Percentiles rank a stretch among this genome's conserved stretches.
Conservation (phyloP, 2,888 invertebrate genomes). For the Sialis fuliginosa region DNA sequence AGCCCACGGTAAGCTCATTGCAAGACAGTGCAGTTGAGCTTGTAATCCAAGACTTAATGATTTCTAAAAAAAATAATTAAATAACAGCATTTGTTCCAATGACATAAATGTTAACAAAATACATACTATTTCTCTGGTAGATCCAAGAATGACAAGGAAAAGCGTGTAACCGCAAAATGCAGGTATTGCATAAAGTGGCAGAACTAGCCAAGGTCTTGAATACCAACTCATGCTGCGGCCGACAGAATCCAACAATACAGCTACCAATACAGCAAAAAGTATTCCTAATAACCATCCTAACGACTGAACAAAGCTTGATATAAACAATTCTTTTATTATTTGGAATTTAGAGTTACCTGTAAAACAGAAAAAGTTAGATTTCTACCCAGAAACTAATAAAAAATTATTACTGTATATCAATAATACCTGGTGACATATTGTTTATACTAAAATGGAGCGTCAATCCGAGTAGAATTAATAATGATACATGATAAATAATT, state of each 20-base stretch:
- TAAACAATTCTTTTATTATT: slow-evolving; percentile 2
- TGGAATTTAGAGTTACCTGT: background rate
- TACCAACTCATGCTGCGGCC: slow-evolving; percentile 40
- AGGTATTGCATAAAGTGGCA: slow-evolving; percentile 26
- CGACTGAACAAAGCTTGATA: slow-evolving; percentile 10
- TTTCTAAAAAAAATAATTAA: background rate
- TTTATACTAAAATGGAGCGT: no score
- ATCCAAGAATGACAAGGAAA: slow-evolving; percentile 16
- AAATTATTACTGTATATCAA: background rate
- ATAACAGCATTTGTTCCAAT: background rate
- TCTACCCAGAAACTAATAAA: no score
- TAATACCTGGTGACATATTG: background rate
- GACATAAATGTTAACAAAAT: background rate
- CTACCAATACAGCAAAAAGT: slow-evolving; percentile 18
- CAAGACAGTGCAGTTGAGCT: slow-evolving; percentile 18
- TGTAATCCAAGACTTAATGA: slow-evolving; percentile 14
- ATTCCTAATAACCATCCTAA: slow-evolving; percentile 17
- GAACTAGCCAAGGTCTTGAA: slow-evolving; percentile 31
- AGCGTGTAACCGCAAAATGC: slow-evolving; percentile 20
- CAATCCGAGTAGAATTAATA: slow-evolving; percentile 5
- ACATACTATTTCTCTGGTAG: background rate
- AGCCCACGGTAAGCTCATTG: slow-evolving; percentile 21
- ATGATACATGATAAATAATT: slow-evolving; percentile 9
- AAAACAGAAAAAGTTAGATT: background rate
- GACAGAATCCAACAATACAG: slow-evolving; percentile 22